Base-by-base conservation (phyloP, 2,113 vertebrate species). In the Sylvia atricapilla region DNA sequence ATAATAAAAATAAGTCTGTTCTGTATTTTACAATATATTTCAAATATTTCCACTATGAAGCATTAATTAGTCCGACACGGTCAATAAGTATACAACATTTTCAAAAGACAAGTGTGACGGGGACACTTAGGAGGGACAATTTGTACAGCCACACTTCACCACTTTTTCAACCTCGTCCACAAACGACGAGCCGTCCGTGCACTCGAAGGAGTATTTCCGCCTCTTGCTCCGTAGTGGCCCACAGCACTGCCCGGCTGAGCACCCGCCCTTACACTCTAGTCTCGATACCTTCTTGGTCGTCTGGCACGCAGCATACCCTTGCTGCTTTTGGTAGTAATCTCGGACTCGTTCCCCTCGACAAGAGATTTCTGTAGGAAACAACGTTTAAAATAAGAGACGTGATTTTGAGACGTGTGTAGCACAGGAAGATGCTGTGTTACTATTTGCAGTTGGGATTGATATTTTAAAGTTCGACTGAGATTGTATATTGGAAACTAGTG, bases 1-100 rank as follows among this genome's bases (percentile, higher is more conserved):
- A 98, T 99, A 99, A 99, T 99, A 99, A 99, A 99, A 99, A 99
- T 99, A 99, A 99, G 99, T 99, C 98, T 98, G 98, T 99, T 99
- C 99, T 99, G 98, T 99, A 99, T 99, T 99, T 99, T 99, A 99
- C 99, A 99, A 99, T 99, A 99, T 98, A 99, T 99, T 99, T 99
- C 99, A 98, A 98, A 99, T 98, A 98, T 99, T 98, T 99, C 98
- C 98, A 98, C 98, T 98, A 98, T 98, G 98, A 98, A 99, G 98
- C 98, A 98, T 98, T 97, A 96, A 98, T 98, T 98, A 98, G 99
- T 99, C 98, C 98, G 97, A 98, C 98, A 98, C 59, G 97, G 98
- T 98, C 97, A 96, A 97, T 98, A 97, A 97, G 98, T 97, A 96
- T 93, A 96, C 95, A 94, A 89, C 96, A 73, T 95, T 97, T 95